These are phyloP conservation scores for Periophthalmus magnuspinnatus DNA, from an alignment of 2,797 vertebrate genomes.

Conservation along the genomic window DNA sequence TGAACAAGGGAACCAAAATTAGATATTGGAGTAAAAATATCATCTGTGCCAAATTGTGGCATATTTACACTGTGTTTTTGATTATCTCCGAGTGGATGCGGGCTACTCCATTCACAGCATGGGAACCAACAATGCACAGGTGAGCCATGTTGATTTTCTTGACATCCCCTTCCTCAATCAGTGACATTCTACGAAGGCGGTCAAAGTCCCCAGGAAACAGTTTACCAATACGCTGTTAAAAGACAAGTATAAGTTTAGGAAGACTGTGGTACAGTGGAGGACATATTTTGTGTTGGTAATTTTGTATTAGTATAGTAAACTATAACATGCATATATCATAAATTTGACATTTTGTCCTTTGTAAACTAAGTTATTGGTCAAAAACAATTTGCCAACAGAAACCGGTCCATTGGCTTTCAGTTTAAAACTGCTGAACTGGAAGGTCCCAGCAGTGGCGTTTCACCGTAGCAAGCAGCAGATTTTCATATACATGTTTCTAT, in stretches of 20 bases:
- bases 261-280: neutral
- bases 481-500: no score
- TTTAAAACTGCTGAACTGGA: no score
- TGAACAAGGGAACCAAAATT: neutral
- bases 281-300: neutral
- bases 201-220: conserved; percentile 82
- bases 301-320: no score
- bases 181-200: conserved; percentile 88
- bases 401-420: no score
- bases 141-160: conserved; percentile 97
- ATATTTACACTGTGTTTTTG: conserved; percentile 84
- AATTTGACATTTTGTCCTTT: no score
- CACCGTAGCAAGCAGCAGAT: no score
- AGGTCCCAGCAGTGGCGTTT: no score
- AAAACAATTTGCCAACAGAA: no score
- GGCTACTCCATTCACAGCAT: conserved; percentile 92
- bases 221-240: conserved; percentile 76
- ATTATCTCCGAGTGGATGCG: conserved; percentile 94
- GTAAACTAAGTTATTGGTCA: no score
- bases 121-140: conserved; percentile 90
- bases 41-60: neutral
- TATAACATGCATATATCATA: no score
- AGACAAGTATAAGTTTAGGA: neutral
- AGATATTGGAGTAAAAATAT: neutral
- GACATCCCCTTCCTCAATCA: conserved; percentile 86